phyloP scores from a whole-genome alignment of 2,113 vertebrate genomes.

The Bufo bufo region DNA sequence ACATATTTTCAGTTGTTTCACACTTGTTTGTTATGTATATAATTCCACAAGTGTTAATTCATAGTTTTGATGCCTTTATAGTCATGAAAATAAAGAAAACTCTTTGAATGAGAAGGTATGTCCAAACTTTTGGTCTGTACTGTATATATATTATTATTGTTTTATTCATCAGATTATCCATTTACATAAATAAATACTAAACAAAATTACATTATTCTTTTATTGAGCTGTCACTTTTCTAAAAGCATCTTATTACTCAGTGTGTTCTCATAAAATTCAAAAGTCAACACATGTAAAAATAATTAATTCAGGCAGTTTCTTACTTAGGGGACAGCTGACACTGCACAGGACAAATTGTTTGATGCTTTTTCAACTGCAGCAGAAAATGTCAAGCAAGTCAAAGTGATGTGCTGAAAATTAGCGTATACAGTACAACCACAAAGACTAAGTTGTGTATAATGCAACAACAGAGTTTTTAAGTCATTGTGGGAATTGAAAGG shows the following conservation, averaged over 20 bases:
- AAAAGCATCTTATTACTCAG: constrained; percentile 8
- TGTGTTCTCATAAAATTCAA: constrained; percentile 8
- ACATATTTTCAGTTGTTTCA: too few relatives aligned
- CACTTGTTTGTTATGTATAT: too few relatives aligned
- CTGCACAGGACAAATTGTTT: constrained; percentile 2
- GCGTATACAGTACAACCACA: background rate
- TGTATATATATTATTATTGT: too few relatives aligned
- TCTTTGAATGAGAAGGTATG: too few relatives aligned
- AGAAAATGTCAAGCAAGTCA: constrained; percentile 42
- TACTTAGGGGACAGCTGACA: constrained; percentile 46
- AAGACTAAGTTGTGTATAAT: constrained; percentile 29
- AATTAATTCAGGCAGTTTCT: constrained; percentile 37
- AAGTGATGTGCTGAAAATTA: background rate
- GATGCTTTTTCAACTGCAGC: constrained; percentile 43
- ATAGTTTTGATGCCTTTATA: too few relatives aligned
- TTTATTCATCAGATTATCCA: background rate
- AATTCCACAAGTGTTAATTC: too few relatives aligned
- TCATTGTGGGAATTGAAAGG: background rate
- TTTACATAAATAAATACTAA: constrained; percentile 9
- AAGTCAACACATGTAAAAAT: constrained; percentile 50
- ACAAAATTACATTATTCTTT: constrained; percentile 7
- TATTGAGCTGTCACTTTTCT: constrained; percentile 15
- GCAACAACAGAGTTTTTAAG: constrained; percentile 10
- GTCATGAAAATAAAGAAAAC: too few relatives aligned
- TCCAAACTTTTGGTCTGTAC: too few relatives aligned